Conservation (phyloP, 2,797 vertebrate species). For the Eospalax fontanierii region DNA sequence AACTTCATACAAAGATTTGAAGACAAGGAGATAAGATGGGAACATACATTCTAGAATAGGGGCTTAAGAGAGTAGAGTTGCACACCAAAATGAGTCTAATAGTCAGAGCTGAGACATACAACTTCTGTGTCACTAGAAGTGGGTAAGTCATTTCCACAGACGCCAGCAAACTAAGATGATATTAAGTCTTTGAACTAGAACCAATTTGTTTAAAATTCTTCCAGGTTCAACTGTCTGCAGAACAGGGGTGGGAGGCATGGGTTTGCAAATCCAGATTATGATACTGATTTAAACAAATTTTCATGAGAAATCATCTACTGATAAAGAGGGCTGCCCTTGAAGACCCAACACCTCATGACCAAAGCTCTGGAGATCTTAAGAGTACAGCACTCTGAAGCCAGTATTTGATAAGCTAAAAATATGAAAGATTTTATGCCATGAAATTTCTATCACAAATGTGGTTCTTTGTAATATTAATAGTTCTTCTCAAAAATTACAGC, state of each 20-base stretch:
- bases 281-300: conserved; percentile 12
- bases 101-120: not conserved
- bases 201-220: not conserved
- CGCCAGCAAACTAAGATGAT: not conserved
- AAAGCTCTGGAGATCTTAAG: not conserved
- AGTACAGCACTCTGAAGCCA: conserved; percentile 33
- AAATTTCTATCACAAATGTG: conserved; percentile 40
- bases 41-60: not conserved
- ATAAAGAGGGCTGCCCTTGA: conserved; percentile 45
- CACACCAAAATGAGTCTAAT: not conserved
- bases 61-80: not conserved
- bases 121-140: not conserved
- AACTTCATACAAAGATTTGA: not conserved
- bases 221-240: not conserved
- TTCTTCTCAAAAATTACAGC: conserved; percentile 66
- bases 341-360: not conserved
- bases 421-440: conserved; percentile 25
- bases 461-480: conserved; percentile 58
- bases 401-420: conserved; percentile 43
- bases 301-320: not conserved
- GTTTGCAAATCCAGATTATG: not conserved
- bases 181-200: not conserved
- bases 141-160: not conserved
- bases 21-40: not conserved
- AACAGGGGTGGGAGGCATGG: not conserved